Conservation (phyloP, 2,888 invertebrate genomes). For the Notodonta ziczac region DNA sequence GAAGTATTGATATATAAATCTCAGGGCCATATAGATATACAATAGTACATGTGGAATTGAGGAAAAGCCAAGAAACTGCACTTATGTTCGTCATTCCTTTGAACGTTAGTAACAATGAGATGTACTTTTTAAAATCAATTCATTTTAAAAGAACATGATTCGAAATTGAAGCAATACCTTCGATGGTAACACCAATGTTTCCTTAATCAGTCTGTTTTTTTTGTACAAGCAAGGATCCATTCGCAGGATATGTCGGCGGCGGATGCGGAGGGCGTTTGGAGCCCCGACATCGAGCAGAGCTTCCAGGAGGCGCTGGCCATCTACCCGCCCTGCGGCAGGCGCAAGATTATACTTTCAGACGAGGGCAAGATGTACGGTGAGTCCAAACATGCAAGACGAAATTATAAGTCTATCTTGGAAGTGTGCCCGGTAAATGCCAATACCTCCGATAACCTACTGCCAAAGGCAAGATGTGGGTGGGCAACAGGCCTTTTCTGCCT, state of each 20-base stretch:
- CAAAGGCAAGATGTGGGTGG: too few relatives aligned
- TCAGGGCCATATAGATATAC: too few relatives aligned
- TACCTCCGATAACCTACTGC: too few relatives aligned
- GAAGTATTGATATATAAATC: too few relatives aligned
- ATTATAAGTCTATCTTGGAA: constrained; percentile 4
- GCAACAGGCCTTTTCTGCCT: too few relatives aligned
- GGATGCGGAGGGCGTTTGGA: constrained; percentile 99
- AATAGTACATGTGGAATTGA: too few relatives aligned
- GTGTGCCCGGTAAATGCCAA: not conserved
- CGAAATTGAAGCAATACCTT: not conserved
- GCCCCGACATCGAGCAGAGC: constrained; percentile 99
- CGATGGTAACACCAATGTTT: not conserved
- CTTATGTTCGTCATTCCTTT: not conserved
- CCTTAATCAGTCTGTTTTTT: not conserved
- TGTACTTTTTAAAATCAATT: too few relatives aligned
- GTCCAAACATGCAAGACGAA: constrained; percentile 79
- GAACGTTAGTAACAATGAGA: not conserved
- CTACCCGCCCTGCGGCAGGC: constrained; percentile 99
- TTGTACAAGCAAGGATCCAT: constrained; percentile 15
- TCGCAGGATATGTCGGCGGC: constrained; percentile 95
- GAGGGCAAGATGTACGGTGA: constrained; percentile 99
- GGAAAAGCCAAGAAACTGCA: not conserved
- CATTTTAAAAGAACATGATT: not conserved
- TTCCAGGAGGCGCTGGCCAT: constrained; percentile 99
- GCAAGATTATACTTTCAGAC: constrained; percentile 99